These are phyloP conservation scores for Lagocephalus sceleratus DNA, from an alignment of 2,797 vertebrate species.

Conservation along the genomic window DNA sequence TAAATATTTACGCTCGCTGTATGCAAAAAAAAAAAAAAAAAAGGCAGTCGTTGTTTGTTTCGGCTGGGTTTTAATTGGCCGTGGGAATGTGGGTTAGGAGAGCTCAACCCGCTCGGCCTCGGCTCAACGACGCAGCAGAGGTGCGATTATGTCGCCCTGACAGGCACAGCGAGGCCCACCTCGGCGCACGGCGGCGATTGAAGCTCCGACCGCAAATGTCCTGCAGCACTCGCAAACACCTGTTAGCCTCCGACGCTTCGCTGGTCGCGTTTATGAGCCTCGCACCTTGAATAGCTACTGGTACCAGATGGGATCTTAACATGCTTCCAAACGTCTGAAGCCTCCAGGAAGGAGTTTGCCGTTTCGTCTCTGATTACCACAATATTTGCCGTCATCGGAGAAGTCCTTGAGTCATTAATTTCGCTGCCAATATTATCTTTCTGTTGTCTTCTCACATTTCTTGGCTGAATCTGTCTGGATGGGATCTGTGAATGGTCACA, in stretches of 20 bases:
- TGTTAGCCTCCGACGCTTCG: constrained; percentile 26
- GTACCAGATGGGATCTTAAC: constrained; percentile 6
- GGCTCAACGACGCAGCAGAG: too few species aligned
- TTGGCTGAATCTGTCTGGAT: too few species aligned
- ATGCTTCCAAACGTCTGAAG: constrained; percentile 15
- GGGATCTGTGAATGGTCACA: too few species aligned
- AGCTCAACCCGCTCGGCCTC: too few species aligned
- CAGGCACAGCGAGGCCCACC: background rate
- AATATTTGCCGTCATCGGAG: background rate
- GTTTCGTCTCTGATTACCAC: constrained; percentile 13
- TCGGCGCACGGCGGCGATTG: constrained; percentile 5
- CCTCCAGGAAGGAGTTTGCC: background rate
- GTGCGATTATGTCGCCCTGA: too few species aligned
- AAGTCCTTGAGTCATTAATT: too few species aligned
- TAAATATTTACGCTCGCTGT: background rate
- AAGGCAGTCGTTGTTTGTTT: too few species aligned
- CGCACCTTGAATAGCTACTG: constrained; percentile 9
- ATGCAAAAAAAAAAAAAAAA: too few species aligned
- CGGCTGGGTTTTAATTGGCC: too few species aligned
- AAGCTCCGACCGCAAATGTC: background rate
- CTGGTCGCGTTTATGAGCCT: constrained; percentile 21
- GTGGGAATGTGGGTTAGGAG: too few species aligned
- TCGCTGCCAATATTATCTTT: too few species aligned
- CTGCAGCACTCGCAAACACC: constrained; percentile 11
- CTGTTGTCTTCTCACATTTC: too few species aligned